These are phyloP conservation scores for Microctenopoma lineatum DNA, from an alignment of 2,797 vertebrate species.

Conservation along the genomic window DNA sequence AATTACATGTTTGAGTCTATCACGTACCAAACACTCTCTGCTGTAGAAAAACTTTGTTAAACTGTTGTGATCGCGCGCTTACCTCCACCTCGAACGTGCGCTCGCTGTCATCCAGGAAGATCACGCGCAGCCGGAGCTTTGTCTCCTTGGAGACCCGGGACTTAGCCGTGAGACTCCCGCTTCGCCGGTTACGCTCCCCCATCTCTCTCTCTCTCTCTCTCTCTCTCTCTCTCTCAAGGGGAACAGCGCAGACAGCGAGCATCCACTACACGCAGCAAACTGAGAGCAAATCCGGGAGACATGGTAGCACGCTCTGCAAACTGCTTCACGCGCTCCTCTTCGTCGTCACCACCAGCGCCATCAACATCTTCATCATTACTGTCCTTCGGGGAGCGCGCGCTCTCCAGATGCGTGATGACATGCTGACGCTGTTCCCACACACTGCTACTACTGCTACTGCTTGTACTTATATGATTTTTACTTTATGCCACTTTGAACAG, in stretches of 20 bases:
- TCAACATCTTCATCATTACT: not conserved
- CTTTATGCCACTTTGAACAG: too few species aligned
- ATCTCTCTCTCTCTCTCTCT: slow-evolving; percentile 35
- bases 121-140: slow-evolving; percentile 78
- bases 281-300: not conserved
- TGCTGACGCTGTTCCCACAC: not conserved
- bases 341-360: not conserved
- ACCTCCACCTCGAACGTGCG: slow-evolving; percentile 86
- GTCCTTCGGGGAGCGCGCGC: slow-evolving; percentile 29
- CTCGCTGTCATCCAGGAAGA: slow-evolving; percentile 85
- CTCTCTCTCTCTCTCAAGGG: slow-evolving; percentile 16
- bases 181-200: slow-evolving; percentile 60
- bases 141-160: slow-evolving; percentile 67
- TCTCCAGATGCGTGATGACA: slow-evolving; percentile 40
- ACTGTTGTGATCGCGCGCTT: slow-evolving; percentile 2
- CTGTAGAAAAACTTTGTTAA: too few species aligned
- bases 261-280: slow-evolving; percentile 7
- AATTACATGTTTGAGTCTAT: too few species aligned
- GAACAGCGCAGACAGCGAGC: not conserved
- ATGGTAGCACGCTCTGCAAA: not conserved
- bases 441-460: too few species aligned
- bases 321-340: slow-evolving; percentile 32
- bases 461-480: too few species aligned
- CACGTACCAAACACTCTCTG: too few species aligned
- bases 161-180: slow-evolving; percentile 44